Evolutionary conservation across 2,888 invertebrate genomes (phyloP).

Genomic region (Latheticus oryzae): DNA sequence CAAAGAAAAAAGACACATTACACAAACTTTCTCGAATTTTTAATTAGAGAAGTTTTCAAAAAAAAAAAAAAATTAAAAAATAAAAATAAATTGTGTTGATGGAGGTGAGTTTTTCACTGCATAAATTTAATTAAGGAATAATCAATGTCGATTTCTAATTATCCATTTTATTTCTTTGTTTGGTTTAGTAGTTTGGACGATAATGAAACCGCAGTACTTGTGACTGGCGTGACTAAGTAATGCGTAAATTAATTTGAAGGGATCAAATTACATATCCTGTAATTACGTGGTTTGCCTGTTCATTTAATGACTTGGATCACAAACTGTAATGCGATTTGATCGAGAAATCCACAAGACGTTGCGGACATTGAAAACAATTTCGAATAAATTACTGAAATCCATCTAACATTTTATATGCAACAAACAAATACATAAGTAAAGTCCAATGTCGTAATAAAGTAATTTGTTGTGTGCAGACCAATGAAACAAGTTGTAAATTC

Average conservation of each 20-base stretch:
- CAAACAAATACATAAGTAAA: constrained; percentile 4
- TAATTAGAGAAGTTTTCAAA: constrained; percentile 24
- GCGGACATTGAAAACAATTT: constrained; percentile 3
- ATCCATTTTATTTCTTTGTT: too few species aligned
- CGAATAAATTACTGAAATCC: too few species aligned
- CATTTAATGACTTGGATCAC: constrained; percentile 16
- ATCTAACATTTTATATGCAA: constrained; percentile 10
- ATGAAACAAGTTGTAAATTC: constrained; percentile 44
- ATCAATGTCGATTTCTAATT: too few species aligned
- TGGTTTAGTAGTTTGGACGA: too few species aligned
- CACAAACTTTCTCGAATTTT: constrained; percentile 15
- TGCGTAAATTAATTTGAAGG: constrained; percentile 17
- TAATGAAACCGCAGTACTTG: background rate
- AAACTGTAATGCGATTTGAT: constrained; percentile 10
- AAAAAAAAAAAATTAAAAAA: too few species aligned
- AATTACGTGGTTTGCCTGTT: constrained; percentile 17
- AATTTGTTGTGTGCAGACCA: constrained; percentile 41
- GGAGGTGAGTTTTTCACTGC: too few species aligned
- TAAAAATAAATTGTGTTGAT: too few species aligned
- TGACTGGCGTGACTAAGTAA: constrained; percentile 7
- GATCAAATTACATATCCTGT: constrained; percentile 23
- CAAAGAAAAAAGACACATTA: background rate
- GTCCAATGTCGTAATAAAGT: constrained; percentile 27
- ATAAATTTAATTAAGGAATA: too few species aligned
- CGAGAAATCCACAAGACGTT: constrained; percentile 9